phyloP scores from a whole-genome alignment of 2,797 vertebrate genomes.

The Hozukius guyotensis region DNA sequence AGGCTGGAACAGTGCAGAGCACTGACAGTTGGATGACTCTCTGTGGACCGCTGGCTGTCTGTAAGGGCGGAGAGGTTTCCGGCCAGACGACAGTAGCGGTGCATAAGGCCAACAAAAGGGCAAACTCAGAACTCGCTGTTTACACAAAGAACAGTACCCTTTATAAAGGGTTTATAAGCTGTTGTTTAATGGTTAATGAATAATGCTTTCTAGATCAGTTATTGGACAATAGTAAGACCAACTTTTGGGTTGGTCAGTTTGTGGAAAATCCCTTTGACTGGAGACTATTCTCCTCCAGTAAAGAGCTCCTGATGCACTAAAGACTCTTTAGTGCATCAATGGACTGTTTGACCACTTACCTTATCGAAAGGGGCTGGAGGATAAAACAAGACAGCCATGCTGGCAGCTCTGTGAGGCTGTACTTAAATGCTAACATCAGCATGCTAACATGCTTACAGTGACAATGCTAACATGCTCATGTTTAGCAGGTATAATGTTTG shows the following conservation, averaged over 20 bases:
- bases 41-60: conserved; percentile 69
- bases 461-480: background rate
- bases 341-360: background rate
- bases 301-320: background rate
- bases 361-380: background rate
- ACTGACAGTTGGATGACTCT: conserved; percentile 81
- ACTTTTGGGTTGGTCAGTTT: background rate
- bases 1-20: conserved; percentile 59
- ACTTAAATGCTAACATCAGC: background rate
- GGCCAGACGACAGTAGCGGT: conserved; percentile 72
- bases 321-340: background rate
- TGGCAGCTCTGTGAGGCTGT: background rate
- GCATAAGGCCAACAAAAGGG: conserved; percentile 61
- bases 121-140: conserved; percentile 54
- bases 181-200: background rate
- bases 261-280: background rate
- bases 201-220: background rate
- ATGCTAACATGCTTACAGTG: background rate
- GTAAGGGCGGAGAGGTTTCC: conserved; percentile 73
- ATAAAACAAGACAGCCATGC: conserved; percentile 8
- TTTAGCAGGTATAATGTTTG: background rate
- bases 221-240: background rate
- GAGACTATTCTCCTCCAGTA: background rate
- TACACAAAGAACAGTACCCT: conserved; percentile 7
- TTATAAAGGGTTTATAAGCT: background rate